These are phyloP conservation scores for Coracopsis vasa DNA, from an alignment of 2,113 vertebrate genomes.

Conservation along the genomic window DNA sequence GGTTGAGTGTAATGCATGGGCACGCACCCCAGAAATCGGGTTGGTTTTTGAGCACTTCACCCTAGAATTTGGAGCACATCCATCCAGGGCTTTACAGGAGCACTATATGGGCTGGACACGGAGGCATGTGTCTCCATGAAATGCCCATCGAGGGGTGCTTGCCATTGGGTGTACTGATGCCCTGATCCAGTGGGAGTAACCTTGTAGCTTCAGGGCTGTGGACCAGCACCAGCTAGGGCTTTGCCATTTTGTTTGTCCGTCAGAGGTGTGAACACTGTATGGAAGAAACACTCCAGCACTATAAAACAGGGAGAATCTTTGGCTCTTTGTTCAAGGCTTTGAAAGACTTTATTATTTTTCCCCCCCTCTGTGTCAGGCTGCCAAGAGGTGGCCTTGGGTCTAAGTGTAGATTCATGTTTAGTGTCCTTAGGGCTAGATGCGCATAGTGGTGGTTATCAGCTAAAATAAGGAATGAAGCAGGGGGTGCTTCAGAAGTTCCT, in stretches of 20 bases:
- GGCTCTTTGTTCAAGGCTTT: conserved; percentile 32
- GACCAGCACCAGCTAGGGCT: neutral
- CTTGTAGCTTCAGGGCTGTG: neutral
- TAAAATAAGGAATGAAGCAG: conserved; percentile 30
- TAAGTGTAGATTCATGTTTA: neutral
- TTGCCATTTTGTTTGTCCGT: neutral
- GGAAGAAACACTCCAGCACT: accelerated
- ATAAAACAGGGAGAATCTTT: neutral
- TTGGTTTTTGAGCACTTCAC: neutral
- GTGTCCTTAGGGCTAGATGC: neutral
- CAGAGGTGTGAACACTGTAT: accelerated
- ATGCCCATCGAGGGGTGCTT: accelerated
- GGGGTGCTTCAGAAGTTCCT: neutral
- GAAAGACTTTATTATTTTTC: neutral
- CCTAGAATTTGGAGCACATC: accelerated
- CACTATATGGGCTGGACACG: accelerated
- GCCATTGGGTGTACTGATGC: neutral
- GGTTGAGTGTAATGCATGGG: neutral
- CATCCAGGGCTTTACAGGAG: neutral
- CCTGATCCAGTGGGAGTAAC: neutral
- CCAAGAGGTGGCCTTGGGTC: neutral
- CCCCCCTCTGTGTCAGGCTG: neutral
- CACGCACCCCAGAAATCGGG: accelerated
- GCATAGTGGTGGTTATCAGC: neutral
- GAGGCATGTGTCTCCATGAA: accelerated